phyloP scores from a whole-genome alignment of 2,888 invertebrate species.

The Allacma fusca region DNA sequence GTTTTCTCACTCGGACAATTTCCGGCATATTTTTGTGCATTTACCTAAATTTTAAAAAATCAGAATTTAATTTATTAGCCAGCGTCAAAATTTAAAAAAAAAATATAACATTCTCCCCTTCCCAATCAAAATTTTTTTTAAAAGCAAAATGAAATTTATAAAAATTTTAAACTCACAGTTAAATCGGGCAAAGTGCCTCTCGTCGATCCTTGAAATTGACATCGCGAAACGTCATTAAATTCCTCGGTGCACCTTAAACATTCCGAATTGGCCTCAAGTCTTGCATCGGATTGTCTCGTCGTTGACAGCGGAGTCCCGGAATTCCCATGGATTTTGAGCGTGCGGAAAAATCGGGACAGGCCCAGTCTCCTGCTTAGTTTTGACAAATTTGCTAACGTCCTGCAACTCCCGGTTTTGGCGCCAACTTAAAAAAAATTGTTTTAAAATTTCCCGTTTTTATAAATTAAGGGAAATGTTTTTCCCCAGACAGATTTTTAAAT shows the following conservation, averaged over 20 bases:
- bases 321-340: constrained; percentile 46
- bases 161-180: constrained; percentile 8
- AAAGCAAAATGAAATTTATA: not conserved
- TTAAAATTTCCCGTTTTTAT: not conserved
- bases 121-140: no score
- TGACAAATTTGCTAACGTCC: constrained; percentile 55
- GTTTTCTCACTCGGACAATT: no score
- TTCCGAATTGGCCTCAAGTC: not conserved
- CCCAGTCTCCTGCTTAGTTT: constrained; percentile 56
- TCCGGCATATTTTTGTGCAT: no score
- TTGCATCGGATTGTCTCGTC: not conserved
- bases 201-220: not conserved
- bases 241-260: not conserved
- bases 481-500: no score
- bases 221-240: not conserved
- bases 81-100: no score
- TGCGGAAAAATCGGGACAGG: constrained; percentile 54
- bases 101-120: no score
- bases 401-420: constrained; percentile 48
- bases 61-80: no score
- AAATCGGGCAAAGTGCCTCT: constrained; percentile 18
- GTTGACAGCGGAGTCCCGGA: no score
- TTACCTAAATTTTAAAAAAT: no score
- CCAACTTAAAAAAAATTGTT: not conserved
- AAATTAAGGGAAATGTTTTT: no score